Evolutionary conservation across 1,140 invertebrate genomes (phyloP), one percentile per base, ranked within the genome.

Genomic region (Cyphomyrmex costatus): DNA sequence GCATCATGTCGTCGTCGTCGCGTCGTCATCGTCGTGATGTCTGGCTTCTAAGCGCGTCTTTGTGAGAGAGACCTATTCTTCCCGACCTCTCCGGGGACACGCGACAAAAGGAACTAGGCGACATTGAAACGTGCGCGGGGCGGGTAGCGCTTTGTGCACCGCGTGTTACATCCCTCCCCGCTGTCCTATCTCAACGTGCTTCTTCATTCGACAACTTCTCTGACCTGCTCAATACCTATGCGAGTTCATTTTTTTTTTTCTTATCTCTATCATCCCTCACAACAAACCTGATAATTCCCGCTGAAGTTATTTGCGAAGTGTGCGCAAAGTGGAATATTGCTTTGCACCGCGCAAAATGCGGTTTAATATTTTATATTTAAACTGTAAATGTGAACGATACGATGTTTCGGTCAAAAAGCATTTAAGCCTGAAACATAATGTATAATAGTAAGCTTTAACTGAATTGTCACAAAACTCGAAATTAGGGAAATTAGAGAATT

Each of bases 11-110:
- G 16, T 27, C 33, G 7, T 60, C 30, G 30, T 74, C 71, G 19
- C 19, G 53, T 16, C 42, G 42, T 49, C 21, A 24, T 53, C 16
- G 46, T 33, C 12, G 24, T 78, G 19, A 46, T 65, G 12, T 24
- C 61, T 66, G 30, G 61, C 51, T 82, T 86, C 85, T 87, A 82
- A 76, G 27, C 68, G 58, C 65, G 76, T 86, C 42, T 68, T 51
- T 76, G 77, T 66, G 61, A n/a, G 85, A 86, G 84, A 86, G 49
- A 68, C 49, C 68, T 68, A 86, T 88, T 88, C 87, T 86, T 65
- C 30, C 14, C 33, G 10, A 68, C 66, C 61, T 68, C 68, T 51
- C 76, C 51, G 49, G 24, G 27, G 49, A 73, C 68, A 51, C 53
- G 61, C 24, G 58, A 86, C 30, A 82, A 86, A 88, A 49, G 33